Evolutionary conservation across 2,888 invertebrate species (phyloP), one percentile per base, ranked within the genome.

Genomic region (Gerris lacustris): DNA sequence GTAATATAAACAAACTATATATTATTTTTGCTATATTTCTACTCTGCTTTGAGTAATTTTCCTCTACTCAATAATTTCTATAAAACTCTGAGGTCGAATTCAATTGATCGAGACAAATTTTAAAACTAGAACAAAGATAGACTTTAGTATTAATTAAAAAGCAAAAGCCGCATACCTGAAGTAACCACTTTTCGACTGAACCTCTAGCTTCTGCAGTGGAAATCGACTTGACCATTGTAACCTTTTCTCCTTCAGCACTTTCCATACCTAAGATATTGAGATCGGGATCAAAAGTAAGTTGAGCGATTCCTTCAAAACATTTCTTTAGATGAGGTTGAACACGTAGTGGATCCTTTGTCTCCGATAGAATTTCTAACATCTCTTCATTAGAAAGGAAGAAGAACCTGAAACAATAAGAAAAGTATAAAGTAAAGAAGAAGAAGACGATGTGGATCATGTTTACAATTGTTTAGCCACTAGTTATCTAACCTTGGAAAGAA

Each of bases 311-410:
- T 82, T 93, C 92, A 79, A 94, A 94, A 80, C 92, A 92, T 82
- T 93, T 93, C 79, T 90, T 89, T 70, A 94, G 81, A 82, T 93
- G 91, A 0, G 92, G 92, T 80, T 93, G 92, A 4, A 93, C 92
- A 76, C 90, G 84, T 6, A 88, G 80, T 0, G 92, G 92, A 79
- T 93, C 91, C 81, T 92, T 92, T 2, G 92, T 92, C 83, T 94
- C 92, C 0, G 93, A 92, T 73, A 95, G 83, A 76, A 95, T 92
- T 81, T 94, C 92, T 76, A 95, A 82, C 86, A 94, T 88, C 81
- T 94, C 94, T 77, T 93, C 92, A 79, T 94, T 94, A 6, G 94
- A 94, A 72, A 95, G 82, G 79, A 94, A 94, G 83, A 94, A 94
- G 79, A 94, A 93, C 79, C 94, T 85, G 80, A 78, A 72, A 75